Conservation (phyloP, 1,140 invertebrate genomes). For the Anagrus nilaparvatae region DNA sequence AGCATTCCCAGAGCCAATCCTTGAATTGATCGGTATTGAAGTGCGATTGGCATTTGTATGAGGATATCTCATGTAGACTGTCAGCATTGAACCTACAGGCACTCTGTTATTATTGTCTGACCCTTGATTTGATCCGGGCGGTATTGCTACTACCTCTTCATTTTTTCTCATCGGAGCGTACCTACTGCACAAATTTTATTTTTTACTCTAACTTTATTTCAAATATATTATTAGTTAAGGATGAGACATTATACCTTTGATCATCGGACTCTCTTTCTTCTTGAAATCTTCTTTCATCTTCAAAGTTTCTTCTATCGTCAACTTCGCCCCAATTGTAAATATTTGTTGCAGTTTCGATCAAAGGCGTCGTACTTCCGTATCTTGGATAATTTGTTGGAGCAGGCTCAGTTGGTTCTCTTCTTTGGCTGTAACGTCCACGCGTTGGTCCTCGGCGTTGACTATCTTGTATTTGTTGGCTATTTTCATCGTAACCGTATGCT, state of each 20-base stretch:
- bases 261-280: constrained; percentile 2
- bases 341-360: not conserved
- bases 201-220: not conserved
- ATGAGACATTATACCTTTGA: not conserved
- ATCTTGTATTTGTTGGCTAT: too few relatives aligned
- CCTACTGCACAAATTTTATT: constrained; percentile 8
- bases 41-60: too few relatives aligned
- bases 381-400: too few relatives aligned
- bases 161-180: constrained; percentile 14
- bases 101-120: constrained; percentile 24
- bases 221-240: constrained; percentile 1
- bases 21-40: constrained; percentile 11
- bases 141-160: constrained; percentile 20
- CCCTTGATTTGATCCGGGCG: too few relatives aligned
- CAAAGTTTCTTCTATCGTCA: too few relatives aligned
- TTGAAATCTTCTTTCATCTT: constrained; percentile 6
- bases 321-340: too few relatives aligned
- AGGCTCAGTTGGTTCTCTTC: too few relatives aligned
- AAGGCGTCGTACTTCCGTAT: too few relatives aligned
- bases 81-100: constrained; percentile 27
- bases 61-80: constrained; percentile 16
- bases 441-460: too few relatives aligned
- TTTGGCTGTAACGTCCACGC: too few relatives aligned
- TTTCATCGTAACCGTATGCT: too few relatives aligned
- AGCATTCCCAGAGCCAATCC: constrained; percentile 11